Percentiles rank a stretch among this genome's conserved stretches.
phyloP scores from a whole-genome alignment of 2,113 vertebrate genomes.

The Zosterops pallidus region DNA sequence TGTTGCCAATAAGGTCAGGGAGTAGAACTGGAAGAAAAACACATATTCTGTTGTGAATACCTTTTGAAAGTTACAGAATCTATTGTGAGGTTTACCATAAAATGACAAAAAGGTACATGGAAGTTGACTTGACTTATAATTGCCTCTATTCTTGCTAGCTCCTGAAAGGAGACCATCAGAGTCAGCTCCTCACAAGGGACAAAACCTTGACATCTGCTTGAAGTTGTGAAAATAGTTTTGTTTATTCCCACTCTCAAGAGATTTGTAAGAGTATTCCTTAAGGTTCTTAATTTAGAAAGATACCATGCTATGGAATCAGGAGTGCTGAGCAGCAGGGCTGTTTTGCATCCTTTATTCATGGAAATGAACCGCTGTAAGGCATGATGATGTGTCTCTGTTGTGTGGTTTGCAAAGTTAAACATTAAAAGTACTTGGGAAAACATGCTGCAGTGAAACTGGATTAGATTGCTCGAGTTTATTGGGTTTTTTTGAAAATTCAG shows the following conservation, averaged over 20 bases:
- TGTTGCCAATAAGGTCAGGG: background rate
- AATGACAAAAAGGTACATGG: background rate
- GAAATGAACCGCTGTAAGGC: slow-evolving; percentile 36
- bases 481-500: background rate
- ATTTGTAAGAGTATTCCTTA: slow-evolving; percentile 1
- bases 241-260: slow-evolving; percentile 16
- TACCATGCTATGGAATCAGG: background rate
- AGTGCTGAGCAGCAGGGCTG: background rate
- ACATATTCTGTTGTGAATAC: background rate
- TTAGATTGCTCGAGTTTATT: background rate
- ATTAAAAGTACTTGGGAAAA: background rate
- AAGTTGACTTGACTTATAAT: background rate
- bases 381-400: background rate
- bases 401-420: slow-evolving; percentile 28
- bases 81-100: background rate
- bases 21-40: background rate
- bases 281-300: slow-evolving; percentile 1
- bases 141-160: background rate
- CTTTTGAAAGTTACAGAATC: background rate
- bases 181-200: background rate
- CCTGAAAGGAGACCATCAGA: background rate
- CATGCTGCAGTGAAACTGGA: background rate
- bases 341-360: slow-evolving; percentile 13
- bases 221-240: background rate
- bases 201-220: background rate